phyloP scores from a whole-genome alignment of 2,797 vertebrate genomes.

The Spea hammondii region DNA sequence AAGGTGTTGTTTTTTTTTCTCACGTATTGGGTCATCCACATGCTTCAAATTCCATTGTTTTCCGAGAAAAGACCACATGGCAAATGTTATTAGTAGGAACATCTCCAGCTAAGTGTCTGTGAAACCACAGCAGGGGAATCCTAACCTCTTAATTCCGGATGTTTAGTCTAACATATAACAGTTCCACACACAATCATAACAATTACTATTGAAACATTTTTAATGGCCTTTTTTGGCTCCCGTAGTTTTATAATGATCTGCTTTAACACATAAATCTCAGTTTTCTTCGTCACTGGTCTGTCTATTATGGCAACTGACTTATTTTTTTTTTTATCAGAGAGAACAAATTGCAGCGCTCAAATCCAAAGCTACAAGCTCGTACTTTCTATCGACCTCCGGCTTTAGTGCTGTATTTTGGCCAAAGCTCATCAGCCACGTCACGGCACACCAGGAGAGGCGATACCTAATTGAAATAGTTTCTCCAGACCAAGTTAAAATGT shows the following conservation, averaged over 20 bases:
- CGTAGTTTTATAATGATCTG: slow-evolving; percentile 6
- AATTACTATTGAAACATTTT: slow-evolving; percentile 2
- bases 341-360: no score
- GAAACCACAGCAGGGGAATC: background rate
- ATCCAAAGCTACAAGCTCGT: no score
- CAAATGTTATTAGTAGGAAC: slow-evolving; percentile 21
- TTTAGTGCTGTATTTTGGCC: no score
- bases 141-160: slow-evolving; percentile 16
- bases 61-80: background rate
- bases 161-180: slow-evolving; percentile 40
- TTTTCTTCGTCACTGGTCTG: background rate
- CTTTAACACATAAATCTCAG: background rate
- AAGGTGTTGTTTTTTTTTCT: no score
- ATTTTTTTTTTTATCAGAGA: no score
- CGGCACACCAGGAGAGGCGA: no score
- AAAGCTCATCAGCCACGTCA: no score
- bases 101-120: background rate
- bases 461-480: no score
- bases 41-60: slow-evolving; percentile 18
- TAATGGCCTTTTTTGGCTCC: slow-evolving; percentile 8
- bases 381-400: no score
- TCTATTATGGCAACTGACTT: background rate
- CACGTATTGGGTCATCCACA: background rate
- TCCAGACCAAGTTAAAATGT: no score
- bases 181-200: slow-evolving; percentile 20